phyloP scores from a whole-genome alignment of 2,113 vertebrate species.

The Rhinoderma darwinii region DNA sequence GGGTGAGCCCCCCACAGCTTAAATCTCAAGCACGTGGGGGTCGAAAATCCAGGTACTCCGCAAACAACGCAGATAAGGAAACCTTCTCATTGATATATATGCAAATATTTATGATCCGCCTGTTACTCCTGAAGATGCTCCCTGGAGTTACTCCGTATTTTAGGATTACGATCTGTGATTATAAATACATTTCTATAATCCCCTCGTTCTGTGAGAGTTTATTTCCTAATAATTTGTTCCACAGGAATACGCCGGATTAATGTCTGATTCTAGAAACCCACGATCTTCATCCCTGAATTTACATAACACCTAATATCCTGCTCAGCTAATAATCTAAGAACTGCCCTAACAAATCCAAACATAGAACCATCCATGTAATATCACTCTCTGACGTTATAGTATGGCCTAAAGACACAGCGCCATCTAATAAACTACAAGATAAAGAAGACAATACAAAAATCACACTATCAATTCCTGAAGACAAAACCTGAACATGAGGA shows the following conservation, averaged over 20 bases:
- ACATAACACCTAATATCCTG: conserved; percentile 11
- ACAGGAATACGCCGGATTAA: conserved; percentile 2
- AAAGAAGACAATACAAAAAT: not conserved
- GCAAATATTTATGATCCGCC: not conserved
- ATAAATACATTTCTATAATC: conserved; percentile 32
- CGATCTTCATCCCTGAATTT: conserved; percentile 9
- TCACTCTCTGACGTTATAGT: no score
- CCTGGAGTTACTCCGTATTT: not conserved
- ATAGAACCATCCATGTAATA: not conserved
- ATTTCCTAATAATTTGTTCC: conserved; percentile 14
- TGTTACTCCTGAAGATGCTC: no score
- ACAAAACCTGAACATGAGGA: not conserved
- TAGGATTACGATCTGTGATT: not conserved
- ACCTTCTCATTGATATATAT: not conserved
- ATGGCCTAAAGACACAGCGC: conserved; percentile 6
- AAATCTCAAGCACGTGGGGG: no score
- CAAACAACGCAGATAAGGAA: no score
- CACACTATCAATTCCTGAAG: not conserved
- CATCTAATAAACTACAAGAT: not conserved
- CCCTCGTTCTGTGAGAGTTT: not conserved
- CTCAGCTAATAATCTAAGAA: not conserved
- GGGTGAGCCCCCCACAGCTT: no score
- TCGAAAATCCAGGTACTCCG: no score
- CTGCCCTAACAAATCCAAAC: not conserved
- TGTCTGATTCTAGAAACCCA: not conserved